Conservation (phyloP, 2,113 vertebrate genomes). For the Apteryx mantelli region DNA sequence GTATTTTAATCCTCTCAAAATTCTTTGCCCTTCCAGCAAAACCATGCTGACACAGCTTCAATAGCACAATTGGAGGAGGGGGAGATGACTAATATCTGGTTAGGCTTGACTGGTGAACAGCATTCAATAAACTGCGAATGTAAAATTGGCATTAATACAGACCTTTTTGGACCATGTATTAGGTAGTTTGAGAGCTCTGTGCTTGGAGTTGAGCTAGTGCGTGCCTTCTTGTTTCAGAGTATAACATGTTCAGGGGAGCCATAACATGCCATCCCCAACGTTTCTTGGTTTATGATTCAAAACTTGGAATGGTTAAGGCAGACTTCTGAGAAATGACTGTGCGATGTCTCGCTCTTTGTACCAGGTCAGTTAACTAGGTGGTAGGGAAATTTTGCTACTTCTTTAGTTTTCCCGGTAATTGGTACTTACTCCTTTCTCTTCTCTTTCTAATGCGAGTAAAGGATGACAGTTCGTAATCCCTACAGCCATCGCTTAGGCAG, state of each 20-base stretch:
- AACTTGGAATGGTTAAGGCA: neutral
- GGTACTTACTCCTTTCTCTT: neutral
- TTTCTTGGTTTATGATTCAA: neutral
- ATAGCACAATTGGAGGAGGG: rapidly evolving
- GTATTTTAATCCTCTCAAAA: neutral
- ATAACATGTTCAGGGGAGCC: rapidly evolving
- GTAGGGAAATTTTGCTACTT: neutral
- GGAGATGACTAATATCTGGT: neutral
- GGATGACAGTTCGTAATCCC: neutral
- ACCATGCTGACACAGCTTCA: rapidly evolving
- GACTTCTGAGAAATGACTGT: neutral
- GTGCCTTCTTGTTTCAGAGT: neutral
- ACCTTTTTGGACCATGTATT: rapidly evolving
- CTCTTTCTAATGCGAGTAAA: neutral
- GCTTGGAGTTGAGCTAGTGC: neutral
- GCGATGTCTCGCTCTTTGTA: neutral
- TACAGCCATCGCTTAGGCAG: neutral
- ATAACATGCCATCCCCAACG: rapidly evolving
- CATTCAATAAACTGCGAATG: rapidly evolving
- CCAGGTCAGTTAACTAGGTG: neutral
- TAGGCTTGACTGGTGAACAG: neutral
- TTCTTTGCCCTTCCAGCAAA: neutral
- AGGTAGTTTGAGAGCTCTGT: rapidly evolving
- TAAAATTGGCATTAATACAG: rapidly evolving
- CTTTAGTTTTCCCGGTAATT: neutral